Evolutionary conservation across 1,140 invertebrate species (phyloP).

Genomic region (Drosophila yakuba): DNA sequence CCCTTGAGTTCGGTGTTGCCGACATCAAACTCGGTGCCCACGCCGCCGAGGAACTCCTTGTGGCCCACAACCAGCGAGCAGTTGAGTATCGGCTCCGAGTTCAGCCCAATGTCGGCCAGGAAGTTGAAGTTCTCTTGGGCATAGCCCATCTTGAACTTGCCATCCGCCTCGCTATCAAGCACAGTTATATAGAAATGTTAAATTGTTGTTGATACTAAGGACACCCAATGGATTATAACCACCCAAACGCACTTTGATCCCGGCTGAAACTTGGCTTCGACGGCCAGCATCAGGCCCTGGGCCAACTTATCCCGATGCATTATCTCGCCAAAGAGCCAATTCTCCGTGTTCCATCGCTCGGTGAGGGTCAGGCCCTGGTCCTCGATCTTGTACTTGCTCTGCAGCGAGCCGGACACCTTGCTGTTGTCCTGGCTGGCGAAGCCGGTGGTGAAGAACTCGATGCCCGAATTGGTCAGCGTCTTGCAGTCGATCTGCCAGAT

Average conservation of each 20-base stretch:
- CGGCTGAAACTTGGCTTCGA: slow-evolving; percentile 57
- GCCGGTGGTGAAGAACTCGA: slow-evolving; percentile 60
- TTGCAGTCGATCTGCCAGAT: slow-evolving; percentile 71
- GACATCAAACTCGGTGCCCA: slow-evolving; percentile 15
- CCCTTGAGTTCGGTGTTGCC: not conserved
- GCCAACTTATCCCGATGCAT: slow-evolving; percentile 58
- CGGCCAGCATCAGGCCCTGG: slow-evolving; percentile 51
- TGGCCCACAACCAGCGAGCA: slow-evolving; percentile 46
- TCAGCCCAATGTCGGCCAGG: slow-evolving; percentile 31
- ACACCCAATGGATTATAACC: too few relatives aligned
- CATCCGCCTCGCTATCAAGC: slow-evolving; percentile 30
- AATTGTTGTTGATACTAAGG: too few relatives aligned
- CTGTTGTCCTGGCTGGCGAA: slow-evolving; percentile 53
- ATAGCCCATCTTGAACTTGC: slow-evolving; percentile 44
- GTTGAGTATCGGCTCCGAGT: slow-evolving; percentile 13
- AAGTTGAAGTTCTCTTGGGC: slow-evolving; percentile 50
- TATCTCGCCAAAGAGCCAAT: slow-evolving; percentile 60
- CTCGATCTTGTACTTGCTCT: slow-evolving; percentile 68
- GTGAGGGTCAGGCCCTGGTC: slow-evolving; percentile 60
- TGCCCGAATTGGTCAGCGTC: slow-evolving; percentile 48
- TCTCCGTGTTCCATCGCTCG: slow-evolving; percentile 69
- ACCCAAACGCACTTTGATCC: slow-evolving; percentile 25
- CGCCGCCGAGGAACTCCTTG: slow-evolving; percentile 58
- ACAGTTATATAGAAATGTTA: not conserved
- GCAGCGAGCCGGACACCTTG: slow-evolving; percentile 60